Base-by-base conservation (phyloP, 1,140 invertebrate genomes). In the Aphis gossypii region DNA sequence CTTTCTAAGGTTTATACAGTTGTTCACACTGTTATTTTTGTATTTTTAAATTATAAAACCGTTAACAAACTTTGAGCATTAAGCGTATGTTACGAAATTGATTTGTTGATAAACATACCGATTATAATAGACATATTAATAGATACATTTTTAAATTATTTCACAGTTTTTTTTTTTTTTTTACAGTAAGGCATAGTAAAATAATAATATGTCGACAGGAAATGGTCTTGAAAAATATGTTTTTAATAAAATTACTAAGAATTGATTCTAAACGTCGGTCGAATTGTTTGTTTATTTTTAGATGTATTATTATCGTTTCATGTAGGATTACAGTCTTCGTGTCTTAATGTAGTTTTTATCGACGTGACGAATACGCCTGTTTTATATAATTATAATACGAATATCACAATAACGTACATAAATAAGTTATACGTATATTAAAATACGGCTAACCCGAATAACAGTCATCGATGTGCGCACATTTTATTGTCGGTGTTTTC, bases 401-500 rank as follows among this genome's bases (percentile, higher is more conserved):
- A 54, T 68, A 68, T 88, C 51, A 38, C 87, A 38, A 60, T n/a
- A 20, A 89, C 54, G 48, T 89, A 38, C 35, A 89, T 35, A 35
- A 38, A 89, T 35, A n/a, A 54, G 35, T 44, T 86, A 88, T 76
- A 68, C 11, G 9, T n/a, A 5, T 68, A 68, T 4, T 9, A 30
- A 14, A n/a, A 68, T n/a, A 76, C 60, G 60, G 30, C 60, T n/a
- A 88, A 48, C 4, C 86, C 86, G 20, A 88, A 87, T 87, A 86
- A 46, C 9, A 89, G 88, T 56, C 88, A 56, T 89, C 88, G 88
- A 89, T 54, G 87, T n/a, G n/a, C 51, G 0, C 51, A 0, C 51
- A n/a, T 89, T 89, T 56, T 56, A 89, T 38, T 54, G 88, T 48
- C 88, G 48, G 38, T 90, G 41, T 60, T 60, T 90, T 60, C 54